phyloP scores from a whole-genome alignment of 2,888 invertebrate genomes.

The Agrenia bidenticulata region DNA sequence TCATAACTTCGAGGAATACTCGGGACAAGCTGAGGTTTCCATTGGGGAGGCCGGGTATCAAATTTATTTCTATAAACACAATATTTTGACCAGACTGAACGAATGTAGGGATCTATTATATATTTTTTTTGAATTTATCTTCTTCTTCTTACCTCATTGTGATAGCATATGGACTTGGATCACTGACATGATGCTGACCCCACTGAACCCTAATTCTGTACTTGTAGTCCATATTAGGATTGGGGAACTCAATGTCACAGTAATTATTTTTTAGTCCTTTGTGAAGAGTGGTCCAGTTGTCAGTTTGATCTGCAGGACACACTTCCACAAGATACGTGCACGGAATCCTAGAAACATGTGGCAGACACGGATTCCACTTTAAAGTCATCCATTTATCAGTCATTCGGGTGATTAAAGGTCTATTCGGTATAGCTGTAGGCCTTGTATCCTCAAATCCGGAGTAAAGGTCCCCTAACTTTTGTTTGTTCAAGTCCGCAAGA shows the following conservation, averaged over 20 bases:
- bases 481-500: constrained; percentile 11
- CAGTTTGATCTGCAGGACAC: constrained; percentile 61
- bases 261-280: constrained; percentile 75
- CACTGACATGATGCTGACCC: constrained; percentile 93
- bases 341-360: constrained; percentile 69
- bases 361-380: constrained; percentile 93
- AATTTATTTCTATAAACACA: constrained; percentile 72
- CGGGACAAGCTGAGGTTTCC: constrained; percentile 40
- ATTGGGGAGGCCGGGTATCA: constrained; percentile 73
- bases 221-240: constrained; percentile 91
- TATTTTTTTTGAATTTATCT: no score
- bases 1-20: constrained; percentile 81
- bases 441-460: constrained; percentile 77
- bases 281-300: constrained; percentile 26
- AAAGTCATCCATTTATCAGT: constrained; percentile 83
- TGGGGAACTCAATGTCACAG: constrained; percentile 84
- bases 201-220: constrained; percentile 89
- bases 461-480: constrained; percentile 68
- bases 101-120: no score
- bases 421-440: constrained; percentile 85
- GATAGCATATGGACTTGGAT: constrained; percentile 87
- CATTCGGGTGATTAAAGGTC: constrained; percentile 90
- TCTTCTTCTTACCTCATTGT: constrained; percentile 65
- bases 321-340: constrained; percentile 95
- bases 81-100: constrained; percentile 54